Evolutionary conservation across 2,797 vertebrate genomes (phyloP).

Genomic region (Poeciliopsis infans): DNA sequence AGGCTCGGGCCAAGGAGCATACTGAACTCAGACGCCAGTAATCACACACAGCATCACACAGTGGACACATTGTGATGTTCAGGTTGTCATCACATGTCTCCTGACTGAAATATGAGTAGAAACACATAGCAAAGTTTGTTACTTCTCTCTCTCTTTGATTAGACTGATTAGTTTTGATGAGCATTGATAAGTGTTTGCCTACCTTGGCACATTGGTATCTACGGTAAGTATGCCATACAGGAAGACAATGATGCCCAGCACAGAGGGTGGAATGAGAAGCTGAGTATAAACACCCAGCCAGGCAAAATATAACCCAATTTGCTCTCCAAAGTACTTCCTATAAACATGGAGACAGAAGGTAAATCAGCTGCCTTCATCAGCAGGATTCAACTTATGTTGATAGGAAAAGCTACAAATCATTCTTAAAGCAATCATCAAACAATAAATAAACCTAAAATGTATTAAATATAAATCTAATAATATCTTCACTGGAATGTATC

Average conservation of each 20-base stretch:
- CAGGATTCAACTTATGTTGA: background rate
- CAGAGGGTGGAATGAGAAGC: conserved; percentile 94
- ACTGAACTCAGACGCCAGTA: conserved; percentile 95
- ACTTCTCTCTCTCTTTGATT: background rate
- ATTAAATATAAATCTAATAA: background rate
- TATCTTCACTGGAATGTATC: background rate
- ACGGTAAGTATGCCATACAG: conserved; percentile 94
- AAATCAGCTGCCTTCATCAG: background rate
- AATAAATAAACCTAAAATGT: background rate
- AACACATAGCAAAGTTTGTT: conserved; percentile 7
- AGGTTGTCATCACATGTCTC: conserved; percentile 92
- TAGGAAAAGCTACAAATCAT: background rate
- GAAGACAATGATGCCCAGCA: conserved; percentile 95
- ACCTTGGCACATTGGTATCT: conserved; percentile 95
- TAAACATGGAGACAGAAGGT: conserved; percentile 21
- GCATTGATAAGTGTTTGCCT: conserved; percentile 25
- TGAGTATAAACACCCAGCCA: conserved; percentile 98
- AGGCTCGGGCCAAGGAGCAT: conserved; percentile 88
- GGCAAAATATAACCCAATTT: conserved; percentile 97
- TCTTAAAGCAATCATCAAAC: background rate
- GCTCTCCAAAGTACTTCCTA: conserved; percentile 99
- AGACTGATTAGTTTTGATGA: background rate
- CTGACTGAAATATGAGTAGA: conserved; percentile 76
- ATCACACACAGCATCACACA: conserved; percentile 94
- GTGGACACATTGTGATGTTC: conserved; percentile 97